These are phyloP conservation scores for Schizaphis graminum DNA, from an alignment of 2,888 invertebrate genomes.

Conservation along the genomic window DNA sequence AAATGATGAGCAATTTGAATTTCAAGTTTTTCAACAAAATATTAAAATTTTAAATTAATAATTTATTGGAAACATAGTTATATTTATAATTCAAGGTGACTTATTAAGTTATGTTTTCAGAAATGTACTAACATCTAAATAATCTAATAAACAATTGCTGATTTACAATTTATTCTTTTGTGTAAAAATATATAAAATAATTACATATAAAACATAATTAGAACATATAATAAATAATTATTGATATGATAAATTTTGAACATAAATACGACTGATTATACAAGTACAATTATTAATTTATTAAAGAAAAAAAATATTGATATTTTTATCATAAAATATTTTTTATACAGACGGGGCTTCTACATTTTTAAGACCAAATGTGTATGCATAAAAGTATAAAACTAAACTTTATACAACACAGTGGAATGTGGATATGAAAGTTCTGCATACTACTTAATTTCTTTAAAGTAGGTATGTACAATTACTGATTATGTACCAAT, in stretches of 20 bases:
- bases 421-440: no score
- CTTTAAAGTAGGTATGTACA: no score
- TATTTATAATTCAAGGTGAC: neutral
- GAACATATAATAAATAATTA: neutral
- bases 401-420: no score
- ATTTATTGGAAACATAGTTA: neutral
- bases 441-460: no score
- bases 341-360: no score
- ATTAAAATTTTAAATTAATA: neutral
- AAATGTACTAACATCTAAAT: neutral
- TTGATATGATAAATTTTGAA: neutral
- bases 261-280: neutral
- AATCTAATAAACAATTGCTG: neutral
- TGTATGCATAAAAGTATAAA: no score
- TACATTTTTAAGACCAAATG: no score
- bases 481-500: no score
- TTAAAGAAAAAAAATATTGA: neutral
- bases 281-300: neutral
- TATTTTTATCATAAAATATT: no score
- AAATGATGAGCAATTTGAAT: neutral
- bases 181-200: neutral
- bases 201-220: neutral
- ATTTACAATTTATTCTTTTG: no score
- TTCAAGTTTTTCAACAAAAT: neutral
- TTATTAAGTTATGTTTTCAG: neutral